These are phyloP conservation scores for Drosophila repletoides DNA, from an alignment of 1,140 invertebrate species.

Conservation along the genomic window DNA sequence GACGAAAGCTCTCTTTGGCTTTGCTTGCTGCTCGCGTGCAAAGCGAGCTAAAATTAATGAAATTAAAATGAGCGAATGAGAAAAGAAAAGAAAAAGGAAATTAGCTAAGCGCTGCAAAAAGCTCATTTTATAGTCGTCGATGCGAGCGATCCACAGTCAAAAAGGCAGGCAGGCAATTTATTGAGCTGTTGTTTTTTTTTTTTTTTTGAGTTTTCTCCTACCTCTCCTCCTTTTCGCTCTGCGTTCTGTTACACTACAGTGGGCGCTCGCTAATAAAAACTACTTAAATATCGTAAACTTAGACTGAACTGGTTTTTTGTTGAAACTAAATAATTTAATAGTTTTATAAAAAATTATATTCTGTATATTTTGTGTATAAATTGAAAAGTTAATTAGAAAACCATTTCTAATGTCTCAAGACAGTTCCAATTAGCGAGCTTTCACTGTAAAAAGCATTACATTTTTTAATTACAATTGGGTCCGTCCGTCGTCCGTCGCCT, in stretches of 20 bases:
- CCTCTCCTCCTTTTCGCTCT: no score
- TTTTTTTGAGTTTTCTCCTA: no score
- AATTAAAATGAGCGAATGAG: conserved; percentile 22
- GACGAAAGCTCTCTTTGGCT: conserved; percentile 19
- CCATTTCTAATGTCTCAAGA: no score
- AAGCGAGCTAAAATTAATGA: conserved; percentile 24
- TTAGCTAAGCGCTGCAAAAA: conserved; percentile 6
- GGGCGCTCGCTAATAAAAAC: conserved; percentile 49
- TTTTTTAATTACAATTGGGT: conserved; percentile 72
- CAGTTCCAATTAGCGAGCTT: no score
- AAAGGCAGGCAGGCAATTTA: neutral
- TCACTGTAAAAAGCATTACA: conserved; percentile 41
- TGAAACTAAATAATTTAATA: no score
- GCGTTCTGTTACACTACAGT: no score
- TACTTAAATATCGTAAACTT: no score
- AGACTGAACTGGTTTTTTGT: no score
- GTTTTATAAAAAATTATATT: no score
- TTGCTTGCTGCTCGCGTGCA: neutral
- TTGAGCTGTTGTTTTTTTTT: conserved; percentile 7
- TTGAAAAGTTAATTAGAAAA: no score
- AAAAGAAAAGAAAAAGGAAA: neutral
- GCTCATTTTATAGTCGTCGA: conserved; percentile 10
- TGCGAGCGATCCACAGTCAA: neutral
- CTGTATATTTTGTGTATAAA: no score
- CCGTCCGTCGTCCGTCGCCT: no score